Conservation (phyloP, 2,113 vertebrate species). For the Haliaeetus leucogaster region DNA sequence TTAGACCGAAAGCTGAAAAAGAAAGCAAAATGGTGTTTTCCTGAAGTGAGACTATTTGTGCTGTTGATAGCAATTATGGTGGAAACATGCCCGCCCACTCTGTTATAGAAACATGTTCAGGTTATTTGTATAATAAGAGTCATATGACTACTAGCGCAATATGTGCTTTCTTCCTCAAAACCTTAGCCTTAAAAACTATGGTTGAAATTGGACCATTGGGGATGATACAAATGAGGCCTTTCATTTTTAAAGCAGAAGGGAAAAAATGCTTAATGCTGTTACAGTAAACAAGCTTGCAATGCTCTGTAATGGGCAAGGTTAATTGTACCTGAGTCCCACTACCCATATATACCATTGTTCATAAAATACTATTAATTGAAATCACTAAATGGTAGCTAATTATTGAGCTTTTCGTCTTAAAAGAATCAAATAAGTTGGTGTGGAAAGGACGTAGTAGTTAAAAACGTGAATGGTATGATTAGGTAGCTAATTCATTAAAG, state of each 20-base stretch:
- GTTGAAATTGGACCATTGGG: background rate
- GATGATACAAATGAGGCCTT: background rate
- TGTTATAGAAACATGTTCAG: background rate
- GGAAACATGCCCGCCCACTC: background rate
- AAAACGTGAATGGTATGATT: background rate
- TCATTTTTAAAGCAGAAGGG: constrained; percentile 8
- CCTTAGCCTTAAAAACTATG: background rate
- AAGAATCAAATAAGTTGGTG: background rate
- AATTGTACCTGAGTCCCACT: background rate
- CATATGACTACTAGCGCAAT: background rate
- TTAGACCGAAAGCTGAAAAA: background rate
- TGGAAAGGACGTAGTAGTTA: background rate
- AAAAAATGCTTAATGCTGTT: background rate
- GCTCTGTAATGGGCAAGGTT: background rate
- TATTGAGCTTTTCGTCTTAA: background rate
- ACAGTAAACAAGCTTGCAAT: background rate
- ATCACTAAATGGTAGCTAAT: background rate
- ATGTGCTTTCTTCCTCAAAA: constrained; percentile 1
- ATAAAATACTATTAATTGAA: background rate
- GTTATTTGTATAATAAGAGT: background rate
- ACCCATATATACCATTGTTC: background rate
- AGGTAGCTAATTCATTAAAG: background rate
- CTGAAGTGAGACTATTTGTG: background rate
- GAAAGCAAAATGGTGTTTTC: background rate
- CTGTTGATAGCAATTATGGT: background rate